Base-by-base conservation (phyloP, 2,113 vertebrate species). In the Ardeotis arabs region DNA sequence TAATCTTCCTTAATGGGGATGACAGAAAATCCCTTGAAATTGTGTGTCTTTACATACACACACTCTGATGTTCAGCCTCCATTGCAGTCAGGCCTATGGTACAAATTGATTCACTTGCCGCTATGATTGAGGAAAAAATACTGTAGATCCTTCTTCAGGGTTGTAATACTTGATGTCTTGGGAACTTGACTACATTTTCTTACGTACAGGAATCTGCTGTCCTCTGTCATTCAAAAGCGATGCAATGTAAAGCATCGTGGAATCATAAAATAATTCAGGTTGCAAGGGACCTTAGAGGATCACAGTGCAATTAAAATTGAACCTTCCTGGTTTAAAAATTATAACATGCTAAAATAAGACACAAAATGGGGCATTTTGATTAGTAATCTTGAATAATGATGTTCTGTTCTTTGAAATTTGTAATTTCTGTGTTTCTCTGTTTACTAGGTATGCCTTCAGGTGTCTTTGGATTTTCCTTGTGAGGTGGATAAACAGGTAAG, bases 381-480 rank as follows among this genome's bases (percentile, higher is more conserved):
- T 73, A 31, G 28, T 58, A 23, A 27, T 37, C 28, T 12, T 64
- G 77, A 66, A 66, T 55, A n/a, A 56, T 21, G 25, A 39, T 41
- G 7, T 23, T 62, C 33, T 67, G 14, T 55, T 80, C 7, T 64
- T 7, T 64, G 29, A n/a, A 84, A 55, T 68, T 24, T 68, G 39
- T 82, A 4, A 76, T 68, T 81, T 89, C 56, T 58, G 3, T 73
- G 13, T 81, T 70, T 83, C 47, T 90, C 25, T 86, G 11, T 77
- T 84, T 60, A 19, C 56, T 87, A 96, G 96, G 62, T 94, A 2
- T 94, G 92, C 74, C 77, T 95, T 87, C 90, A 96, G 2, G 86
- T 95, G 6, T 89, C 94, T 58, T 39, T 91, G 80, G 96, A 89
- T 92, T 95, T 94, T 59, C 95, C 92, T 44, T 89, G 53, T 55